Evolutionary conservation across 2,888 invertebrate species (phyloP).

Genomic region (Crepidodera aurea): DNA sequence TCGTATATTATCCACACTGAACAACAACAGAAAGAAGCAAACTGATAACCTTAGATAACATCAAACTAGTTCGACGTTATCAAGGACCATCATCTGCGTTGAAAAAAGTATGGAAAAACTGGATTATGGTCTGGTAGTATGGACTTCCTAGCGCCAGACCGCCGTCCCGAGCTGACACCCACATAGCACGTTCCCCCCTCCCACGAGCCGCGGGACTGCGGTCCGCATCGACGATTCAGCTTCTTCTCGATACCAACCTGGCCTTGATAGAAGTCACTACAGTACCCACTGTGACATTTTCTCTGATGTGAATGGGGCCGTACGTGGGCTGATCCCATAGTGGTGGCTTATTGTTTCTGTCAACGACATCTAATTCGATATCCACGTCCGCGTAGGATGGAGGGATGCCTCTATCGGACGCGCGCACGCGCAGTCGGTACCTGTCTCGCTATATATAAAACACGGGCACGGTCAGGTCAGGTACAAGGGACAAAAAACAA

Average conservation of each 20-base stretch:
- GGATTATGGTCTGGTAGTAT: constrained; percentile 46
- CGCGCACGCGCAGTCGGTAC: constrained; percentile 95
- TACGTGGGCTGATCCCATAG: constrained; percentile 95
- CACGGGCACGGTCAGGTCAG: constrained; percentile 66
- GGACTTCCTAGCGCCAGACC: constrained; percentile 45
- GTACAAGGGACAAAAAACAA: constrained; percentile 63
- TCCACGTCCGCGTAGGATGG: constrained; percentile 95
- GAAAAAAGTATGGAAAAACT: constrained; percentile 34
- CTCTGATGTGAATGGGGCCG: constrained; percentile 97
- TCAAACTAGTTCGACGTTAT: neutral
- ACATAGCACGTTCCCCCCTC: constrained; percentile 50
- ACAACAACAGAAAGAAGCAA: neutral
- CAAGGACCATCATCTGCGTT: neutral
- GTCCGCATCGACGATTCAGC: constrained; percentile 37
- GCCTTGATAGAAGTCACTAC: constrained; percentile 98
- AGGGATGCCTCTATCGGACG: constrained; percentile 93
- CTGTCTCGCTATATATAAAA: constrained; percentile 84
- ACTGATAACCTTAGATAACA: neutral
- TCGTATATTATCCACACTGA: neutral
- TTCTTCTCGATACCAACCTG: constrained; percentile 81
- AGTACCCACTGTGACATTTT: constrained; percentile 99
- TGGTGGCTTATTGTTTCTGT: constrained; percentile 98
- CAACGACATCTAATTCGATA: constrained; percentile 98
- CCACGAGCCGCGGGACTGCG: constrained; percentile 46
- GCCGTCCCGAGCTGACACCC: constrained; percentile 54